Evolutionary conservation across 2,113 vertebrate species (phyloP).

Genomic region (Lamprotornis superbus): DNA sequence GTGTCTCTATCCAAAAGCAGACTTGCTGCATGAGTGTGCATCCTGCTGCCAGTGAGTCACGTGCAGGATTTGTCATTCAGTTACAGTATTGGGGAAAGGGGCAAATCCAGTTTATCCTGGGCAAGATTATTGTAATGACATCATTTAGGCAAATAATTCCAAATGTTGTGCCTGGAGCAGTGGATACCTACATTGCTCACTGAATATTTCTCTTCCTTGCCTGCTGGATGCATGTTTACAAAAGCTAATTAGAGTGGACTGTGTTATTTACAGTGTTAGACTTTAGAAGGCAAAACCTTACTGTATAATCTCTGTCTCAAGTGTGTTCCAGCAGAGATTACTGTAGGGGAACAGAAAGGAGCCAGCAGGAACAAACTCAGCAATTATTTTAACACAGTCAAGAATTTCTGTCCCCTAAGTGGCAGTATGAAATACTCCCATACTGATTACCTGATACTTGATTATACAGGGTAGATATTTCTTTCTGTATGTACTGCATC

Average conservation of each 20-base stretch:
- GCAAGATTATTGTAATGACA: background rate
- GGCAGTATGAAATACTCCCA: background rate
- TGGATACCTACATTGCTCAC: background rate
- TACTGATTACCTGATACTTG: background rate
- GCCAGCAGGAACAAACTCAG: background rate
- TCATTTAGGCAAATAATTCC: background rate
- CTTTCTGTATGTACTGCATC: background rate
- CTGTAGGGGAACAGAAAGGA: background rate
- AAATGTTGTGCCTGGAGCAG: background rate
- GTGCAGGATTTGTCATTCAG: background rate
- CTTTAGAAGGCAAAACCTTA: constrained; percentile 12
- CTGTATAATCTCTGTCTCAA: background rate
- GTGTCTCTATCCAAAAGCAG: background rate
- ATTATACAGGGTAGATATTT: background rate
- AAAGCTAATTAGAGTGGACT: constrained; percentile 38
- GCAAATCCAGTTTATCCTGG: background rate
- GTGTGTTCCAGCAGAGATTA: background rate
- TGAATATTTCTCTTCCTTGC: background rate
- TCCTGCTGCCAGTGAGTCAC: constrained; percentile 34
- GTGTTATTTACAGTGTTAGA: constrained; percentile 1
- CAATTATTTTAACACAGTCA: background rate
- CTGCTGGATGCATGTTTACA: constrained; percentile 5
- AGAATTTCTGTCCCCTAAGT: background rate
- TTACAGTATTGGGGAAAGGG: background rate
- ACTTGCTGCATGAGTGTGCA: background rate